phyloP scores from a whole-genome alignment of 2,888 invertebrate genomes.

The Cheilosia urbana region DNA sequence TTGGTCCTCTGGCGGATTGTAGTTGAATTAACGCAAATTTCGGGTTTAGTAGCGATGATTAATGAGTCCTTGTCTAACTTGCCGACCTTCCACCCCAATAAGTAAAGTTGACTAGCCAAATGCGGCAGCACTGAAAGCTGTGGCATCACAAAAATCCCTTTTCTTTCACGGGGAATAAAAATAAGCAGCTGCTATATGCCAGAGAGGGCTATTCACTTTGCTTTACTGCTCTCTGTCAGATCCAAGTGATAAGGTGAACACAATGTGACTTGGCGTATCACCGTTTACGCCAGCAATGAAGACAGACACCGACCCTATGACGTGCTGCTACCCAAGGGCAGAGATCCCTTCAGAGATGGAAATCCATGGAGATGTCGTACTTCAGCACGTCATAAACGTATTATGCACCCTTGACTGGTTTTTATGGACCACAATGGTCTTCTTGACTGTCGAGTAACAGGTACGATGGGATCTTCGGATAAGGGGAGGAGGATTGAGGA shows the following conservation, averaged over 20 bases:
- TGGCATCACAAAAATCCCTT: not conserved
- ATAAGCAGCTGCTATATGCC: not conserved
- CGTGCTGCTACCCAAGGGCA: slow-evolving; percentile 11
- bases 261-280: slow-evolving; percentile 38
- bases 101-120: not conserved
- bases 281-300: slow-evolving; percentile 40
- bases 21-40: slow-evolving; percentile 22
- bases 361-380: slow-evolving; percentile 1
- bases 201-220: slow-evolving; percentile 12
- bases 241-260: slow-evolving; percentile 34
- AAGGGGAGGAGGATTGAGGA: not conserved
- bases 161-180: not conserved
- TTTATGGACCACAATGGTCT: not conserved
- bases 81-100: not conserved
- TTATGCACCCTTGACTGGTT: slow-evolving; percentile 12
- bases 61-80: slow-evolving; percentile 7
- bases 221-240: slow-evolving; percentile 19
- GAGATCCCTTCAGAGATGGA: not conserved
- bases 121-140: not conserved
- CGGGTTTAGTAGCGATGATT: not conserved
- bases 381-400: slow-evolving; percentile 30
- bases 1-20: slow-evolving; percentile 24
- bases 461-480: not conserved
- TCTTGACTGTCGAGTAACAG: not conserved
- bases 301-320: slow-evolving; percentile 16